A percentile compares a stretch with the other conserved stretches of the same genome.
Conservation (phyloP, 2,888 invertebrate genomes). For the Timandra comae region DNA sequence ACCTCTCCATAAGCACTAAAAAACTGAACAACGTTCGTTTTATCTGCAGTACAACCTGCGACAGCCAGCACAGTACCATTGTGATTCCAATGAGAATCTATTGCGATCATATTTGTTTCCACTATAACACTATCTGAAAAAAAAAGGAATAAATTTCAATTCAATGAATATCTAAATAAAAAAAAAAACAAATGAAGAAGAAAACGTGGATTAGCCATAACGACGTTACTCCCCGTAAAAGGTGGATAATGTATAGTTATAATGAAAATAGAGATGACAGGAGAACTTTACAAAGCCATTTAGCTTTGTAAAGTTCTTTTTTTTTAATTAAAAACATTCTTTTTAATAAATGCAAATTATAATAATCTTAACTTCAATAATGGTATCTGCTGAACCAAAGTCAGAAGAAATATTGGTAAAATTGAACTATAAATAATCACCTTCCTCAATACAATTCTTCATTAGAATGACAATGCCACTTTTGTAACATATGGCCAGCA, state of each 20-base stretch:
- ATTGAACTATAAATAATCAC: constrained; percentile 47
- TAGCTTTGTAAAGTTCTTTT: too few relatives aligned
- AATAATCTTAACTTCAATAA: too few relatives aligned
- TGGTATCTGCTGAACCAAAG: too few relatives aligned
- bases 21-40: constrained; percentile 91
- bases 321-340: too few relatives aligned
- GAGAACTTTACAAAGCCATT: too few relatives aligned
- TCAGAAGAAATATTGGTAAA: neutral
- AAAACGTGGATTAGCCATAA: too few relatives aligned
- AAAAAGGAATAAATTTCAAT: constrained; percentile 4
- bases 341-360: too few relatives aligned
- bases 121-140: constrained; percentile 86
- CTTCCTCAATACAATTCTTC: constrained; percentile 91
- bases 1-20: constrained; percentile 93
- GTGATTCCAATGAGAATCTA: constrained; percentile 94
- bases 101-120: constrained; percentile 88
- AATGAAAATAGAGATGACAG: too few relatives aligned
- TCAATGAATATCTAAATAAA: constrained; percentile 1
- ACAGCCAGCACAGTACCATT: constrained; percentile 93
- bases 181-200: neutral
- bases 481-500: constrained; percentile 91
- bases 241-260: too few relatives aligned
- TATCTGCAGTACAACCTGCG: constrained; percentile 80
- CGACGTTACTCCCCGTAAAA: too few relatives aligned
- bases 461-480: constrained; percentile 92